phyloP scores from a whole-genome alignment of 2,888 invertebrate species.

The Scaptomyza flava region DNA sequence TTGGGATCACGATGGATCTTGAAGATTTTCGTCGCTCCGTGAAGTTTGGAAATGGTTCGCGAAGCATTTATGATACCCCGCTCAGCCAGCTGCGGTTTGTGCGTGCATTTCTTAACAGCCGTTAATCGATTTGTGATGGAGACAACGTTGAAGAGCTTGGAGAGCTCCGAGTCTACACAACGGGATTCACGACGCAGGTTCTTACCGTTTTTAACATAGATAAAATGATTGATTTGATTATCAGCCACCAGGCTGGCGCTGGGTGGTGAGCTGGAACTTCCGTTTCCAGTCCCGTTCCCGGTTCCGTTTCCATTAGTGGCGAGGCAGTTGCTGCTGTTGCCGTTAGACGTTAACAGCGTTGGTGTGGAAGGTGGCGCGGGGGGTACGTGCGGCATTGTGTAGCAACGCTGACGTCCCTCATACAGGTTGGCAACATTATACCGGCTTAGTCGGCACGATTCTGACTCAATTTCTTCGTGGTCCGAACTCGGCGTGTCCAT shows the following conservation, averaged over 20 bases:
- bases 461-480: constrained; percentile 69
- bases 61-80: constrained; percentile 76
- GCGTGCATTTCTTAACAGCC: constrained; percentile 55
- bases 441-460: constrained; percentile 69
- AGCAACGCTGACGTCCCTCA: constrained; percentile 76
- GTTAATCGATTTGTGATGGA: constrained; percentile 76
- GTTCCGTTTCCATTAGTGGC: constrained; percentile 40
- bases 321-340: constrained; percentile 56
- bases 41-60: constrained; percentile 77
- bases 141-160: constrained; percentile 80
- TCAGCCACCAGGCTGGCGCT: constrained; percentile 59
- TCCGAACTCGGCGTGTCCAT: constrained; percentile 74
- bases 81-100: constrained; percentile 62
- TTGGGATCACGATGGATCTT: constrained; percentile 81
- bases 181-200: constrained; percentile 78
- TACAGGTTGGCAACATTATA: constrained; percentile 71
- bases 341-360: constrained; percentile 77
- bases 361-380: constrained; percentile 82
- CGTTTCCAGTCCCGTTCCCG: constrained; percentile 50
- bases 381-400: constrained; percentile 80
- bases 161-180: constrained; percentile 79
- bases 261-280: constrained; percentile 63
- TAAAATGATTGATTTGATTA: constrained; percentile 73
- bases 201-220: constrained; percentile 72
- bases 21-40: constrained; percentile 75